Base-by-base conservation (phyloP, 2,888 invertebrate species). In the Napeogenes inachia region DNA sequence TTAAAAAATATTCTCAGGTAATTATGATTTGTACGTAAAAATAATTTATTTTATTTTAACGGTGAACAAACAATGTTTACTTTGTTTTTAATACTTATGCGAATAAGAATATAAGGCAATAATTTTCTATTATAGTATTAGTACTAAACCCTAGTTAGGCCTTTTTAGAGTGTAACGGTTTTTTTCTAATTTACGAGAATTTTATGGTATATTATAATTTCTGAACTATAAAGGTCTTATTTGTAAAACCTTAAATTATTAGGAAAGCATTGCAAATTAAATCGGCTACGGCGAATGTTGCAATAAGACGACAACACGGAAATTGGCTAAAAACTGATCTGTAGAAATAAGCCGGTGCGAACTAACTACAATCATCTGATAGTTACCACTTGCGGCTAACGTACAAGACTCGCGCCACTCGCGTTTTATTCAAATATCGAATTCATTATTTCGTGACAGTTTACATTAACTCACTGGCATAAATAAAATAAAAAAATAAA, bases 291-390 rank as follows among this genome's bases (percentile, higher is more conserved):
- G 32, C 45, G 45, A 46, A 62, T 46, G 42, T 57, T 57, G 63
- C 45, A 47, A 58, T 47, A 64, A 57, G 50, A 56, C 61, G 54
- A 59, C 61, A 62, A 63, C 73, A 75, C 77, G 74, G 76, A 80
- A 80, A 85, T 85, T 85, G 84, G 81, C 75, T 60, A 61, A 64
- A 61, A 71, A 71, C 59, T 71, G 78, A 78, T 79, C 80, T 80
- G 84, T 79, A 78, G 78, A 83, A 83, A 83, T 84, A 85, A 84
- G 82, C 79, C 78, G 75, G 79, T 78, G 73, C 76, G 73, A 81
- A 79, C 78, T 74, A 76, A 80, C 78, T 77, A 81, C 88, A 89
- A 88, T 87, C 85, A 80, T 76, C 80, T 75, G 75, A 76, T 77
- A 67, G 83, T 80, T 75, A 76, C 77, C 82, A 82, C 74, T 77